These are phyloP conservation scores for Brachirus orientalis DNA, from an alignment of 2,113 vertebrate species.

Conservation along the genomic window DNA sequence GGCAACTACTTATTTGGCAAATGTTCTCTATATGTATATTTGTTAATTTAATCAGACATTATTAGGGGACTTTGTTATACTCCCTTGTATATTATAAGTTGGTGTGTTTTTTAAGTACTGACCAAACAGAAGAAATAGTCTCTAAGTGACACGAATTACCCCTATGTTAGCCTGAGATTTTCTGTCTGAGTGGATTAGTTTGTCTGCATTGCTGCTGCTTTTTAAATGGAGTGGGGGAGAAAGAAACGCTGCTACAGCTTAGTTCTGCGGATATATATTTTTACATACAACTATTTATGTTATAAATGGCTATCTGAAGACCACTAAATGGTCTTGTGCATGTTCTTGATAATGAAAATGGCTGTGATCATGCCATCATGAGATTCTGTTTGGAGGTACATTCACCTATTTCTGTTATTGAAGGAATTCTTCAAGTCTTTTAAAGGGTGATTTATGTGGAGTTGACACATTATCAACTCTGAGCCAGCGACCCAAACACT, in stretches of 20 bases:
- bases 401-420: too few species aligned
- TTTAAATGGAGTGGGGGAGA: constrained; percentile 4
- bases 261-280: too few species aligned
- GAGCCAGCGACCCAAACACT: too few species aligned
- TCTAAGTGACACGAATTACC: constrained; percentile 50
- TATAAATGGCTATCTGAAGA: constrained; percentile 1
- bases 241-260: not conserved
- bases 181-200: constrained; percentile 53
- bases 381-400: constrained; percentile 26
- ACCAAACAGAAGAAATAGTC: constrained; percentile 6
- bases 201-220: constrained; percentile 28
- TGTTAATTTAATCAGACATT: not conserved
- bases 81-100: not conserved
- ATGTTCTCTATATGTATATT: not conserved
- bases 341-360: not conserved
- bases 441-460: too few species aligned
- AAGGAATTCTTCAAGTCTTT: too few species aligned
- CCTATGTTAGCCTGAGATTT: constrained; percentile 26
- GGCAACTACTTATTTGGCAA: not conserved
- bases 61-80: not conserved
- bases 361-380: not conserved
- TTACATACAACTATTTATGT: too few species aligned
- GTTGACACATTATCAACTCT: too few species aligned
- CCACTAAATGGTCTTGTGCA: not conserved
- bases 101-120: not conserved